Evolutionary conservation across 2,888 invertebrate species (phyloP).

Genomic region (Xestia xanthographa): DNA sequence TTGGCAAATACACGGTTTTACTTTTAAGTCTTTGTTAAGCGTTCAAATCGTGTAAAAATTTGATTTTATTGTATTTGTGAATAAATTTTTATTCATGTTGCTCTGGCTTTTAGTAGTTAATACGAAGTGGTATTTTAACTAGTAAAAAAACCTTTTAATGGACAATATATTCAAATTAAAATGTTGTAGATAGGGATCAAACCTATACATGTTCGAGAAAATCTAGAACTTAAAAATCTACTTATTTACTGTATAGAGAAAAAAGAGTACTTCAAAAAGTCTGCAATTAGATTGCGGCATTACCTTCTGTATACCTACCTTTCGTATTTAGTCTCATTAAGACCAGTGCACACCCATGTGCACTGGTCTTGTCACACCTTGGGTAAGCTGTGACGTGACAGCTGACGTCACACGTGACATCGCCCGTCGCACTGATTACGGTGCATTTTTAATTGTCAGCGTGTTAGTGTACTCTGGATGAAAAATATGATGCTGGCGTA

Average conservation of each 20-base stretch:
- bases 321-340: slow-evolving; percentile 14
- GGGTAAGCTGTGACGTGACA: slow-evolving; percentile 34
- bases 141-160: background rate
- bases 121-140: background rate
- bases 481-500: background rate
- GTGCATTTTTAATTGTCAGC: slow-evolving; percentile 43
- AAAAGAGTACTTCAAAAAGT: background rate
- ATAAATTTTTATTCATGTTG: slow-evolving; percentile 23
- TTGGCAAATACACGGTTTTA: slow-evolving; percentile 39
- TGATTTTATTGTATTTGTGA: slow-evolving; percentile 30
- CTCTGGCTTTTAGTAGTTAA: slow-evolving; percentile 15
- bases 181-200: background rate
- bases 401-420: slow-evolving; percentile 37
- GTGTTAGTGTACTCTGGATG: background rate
- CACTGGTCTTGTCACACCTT: slow-evolving; percentile 24
- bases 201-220: background rate
- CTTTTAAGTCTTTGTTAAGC: slow-evolving; percentile 44
- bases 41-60: slow-evolving; percentile 32
- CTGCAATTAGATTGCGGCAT: background rate
- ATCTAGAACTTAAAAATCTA: background rate
- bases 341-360: slow-evolving; percentile 18
- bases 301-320: background rate
- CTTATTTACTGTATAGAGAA: background rate
- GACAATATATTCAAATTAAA: background rate
- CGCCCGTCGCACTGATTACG: slow-evolving; percentile 32